Evolutionary conservation across 2,113 vertebrate species (phyloP).

Genomic region (Emydura subglobosa): DNA sequence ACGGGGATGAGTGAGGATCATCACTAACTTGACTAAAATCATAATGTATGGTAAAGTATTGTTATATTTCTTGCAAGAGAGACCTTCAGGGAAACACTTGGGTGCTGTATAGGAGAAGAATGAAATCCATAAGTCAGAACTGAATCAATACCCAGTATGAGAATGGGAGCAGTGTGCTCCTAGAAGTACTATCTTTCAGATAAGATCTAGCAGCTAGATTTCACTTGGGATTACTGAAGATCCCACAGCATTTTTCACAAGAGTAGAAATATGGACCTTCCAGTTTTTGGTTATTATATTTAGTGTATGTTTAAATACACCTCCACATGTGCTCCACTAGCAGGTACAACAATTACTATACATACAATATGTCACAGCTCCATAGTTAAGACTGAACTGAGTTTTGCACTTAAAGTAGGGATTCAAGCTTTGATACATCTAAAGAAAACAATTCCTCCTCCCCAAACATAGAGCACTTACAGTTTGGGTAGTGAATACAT

Average conservation of each 20-base stretch:
- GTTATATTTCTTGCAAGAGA: not conserved
- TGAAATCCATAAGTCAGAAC: not conserved
- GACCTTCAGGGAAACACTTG: not conserved
- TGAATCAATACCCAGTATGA: not conserved
- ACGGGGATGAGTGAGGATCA: not conserved
- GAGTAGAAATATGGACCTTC: not conserved
- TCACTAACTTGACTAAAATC: not conserved
- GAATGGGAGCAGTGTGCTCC: not conserved
- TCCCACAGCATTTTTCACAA: not conserved
- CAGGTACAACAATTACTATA: not conserved
- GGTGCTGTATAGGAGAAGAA: accelerated
- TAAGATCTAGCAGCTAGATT: not conserved
- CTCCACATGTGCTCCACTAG: not conserved
- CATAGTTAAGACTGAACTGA: too few species aligned
- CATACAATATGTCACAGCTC: not conserved
- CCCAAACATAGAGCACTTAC: not conserved
- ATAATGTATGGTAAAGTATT: not conserved
- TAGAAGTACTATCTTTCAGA: not conserved
- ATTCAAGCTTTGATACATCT: not conserved
- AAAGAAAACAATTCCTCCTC: not conserved
- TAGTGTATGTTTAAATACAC: not conserved
- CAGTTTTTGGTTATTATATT: not conserved
- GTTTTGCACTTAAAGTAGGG: not conserved
- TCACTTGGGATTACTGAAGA: not conserved
- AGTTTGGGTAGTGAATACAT: not conserved